These are phyloP conservation scores for Condylura cristata DNA, from an alignment of 2,113 vertebrate species.

Conservation along the genomic window DNA sequence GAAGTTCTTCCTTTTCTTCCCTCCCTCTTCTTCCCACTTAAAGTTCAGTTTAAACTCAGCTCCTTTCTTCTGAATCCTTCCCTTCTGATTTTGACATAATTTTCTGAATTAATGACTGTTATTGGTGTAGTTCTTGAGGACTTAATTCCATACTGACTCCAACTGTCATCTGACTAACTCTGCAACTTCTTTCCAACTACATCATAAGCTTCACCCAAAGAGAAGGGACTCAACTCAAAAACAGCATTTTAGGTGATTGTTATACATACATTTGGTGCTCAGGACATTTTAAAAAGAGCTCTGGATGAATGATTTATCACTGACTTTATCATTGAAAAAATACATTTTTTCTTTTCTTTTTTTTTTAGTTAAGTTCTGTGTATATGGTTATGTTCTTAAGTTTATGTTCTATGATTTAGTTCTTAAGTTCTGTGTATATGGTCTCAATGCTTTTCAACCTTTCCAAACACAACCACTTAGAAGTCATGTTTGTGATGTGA, in stretches of 20 bases:
- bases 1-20: background rate
- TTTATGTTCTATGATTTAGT: too few species aligned
- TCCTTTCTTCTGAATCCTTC: background rate
- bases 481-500: background rate
- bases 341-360: background rate
- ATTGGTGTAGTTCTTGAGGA: background rate
- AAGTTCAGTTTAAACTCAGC: background rate
- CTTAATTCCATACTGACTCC: background rate
- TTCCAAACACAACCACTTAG: background rate
- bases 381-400: too few species aligned
- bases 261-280: background rate
- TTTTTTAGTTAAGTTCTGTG: background rate
- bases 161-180: background rate
- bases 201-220: background rate
- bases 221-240: background rate
- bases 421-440: background rate
- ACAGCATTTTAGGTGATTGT: background rate
- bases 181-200: background rate
- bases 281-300: conserved; percentile 31
- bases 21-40: background rate
- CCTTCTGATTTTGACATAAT: background rate
- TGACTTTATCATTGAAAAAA: background rate
- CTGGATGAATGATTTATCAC: background rate
- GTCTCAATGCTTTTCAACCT: conserved; percentile 12
- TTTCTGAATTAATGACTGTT: conserved; percentile 11